Evolutionary conservation across 2,888 invertebrate species (phyloP), one percentile per base, ranked within the genome.

Genomic region (Melanotus villosus): DNA sequence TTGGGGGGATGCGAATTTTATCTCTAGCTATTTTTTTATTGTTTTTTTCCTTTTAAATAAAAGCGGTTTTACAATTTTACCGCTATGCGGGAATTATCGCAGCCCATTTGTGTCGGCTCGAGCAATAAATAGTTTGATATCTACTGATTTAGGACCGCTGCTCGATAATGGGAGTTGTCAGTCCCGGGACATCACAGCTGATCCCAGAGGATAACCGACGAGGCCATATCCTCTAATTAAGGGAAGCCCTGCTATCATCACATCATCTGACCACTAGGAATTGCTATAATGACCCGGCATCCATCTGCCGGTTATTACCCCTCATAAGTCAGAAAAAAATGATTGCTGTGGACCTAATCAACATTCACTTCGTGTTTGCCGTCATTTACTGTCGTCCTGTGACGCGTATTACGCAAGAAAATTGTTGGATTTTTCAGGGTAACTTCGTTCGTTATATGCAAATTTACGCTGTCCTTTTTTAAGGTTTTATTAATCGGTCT

Each of bases 131-230:
- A 64, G 63, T 68, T 68, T 57, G 63, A 64, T 68, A 64, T 58
- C 38, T 50, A 58, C 65, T 54, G 52, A 69, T 69, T 65, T 65
- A 65, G 65, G 38, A 41, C 34, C 34, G 14, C 36, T 60, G 69
- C 41, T 68, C 68, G 60, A 69, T 69, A 69, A 69, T 69, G 43
- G 69, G 50, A 58, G 65, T 60, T 65, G 69, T 69, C 69, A 65
- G 65, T 69, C 59, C 54, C 32, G 43, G 59, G 60, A 59, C 59
- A 65, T 58, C 59, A 34, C 18, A 34, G 32, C 36, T 50, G 63
- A 68, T 68, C 68, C 68, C 58, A 38, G 30, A 65, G 69, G 69
- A 69, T 69, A 69, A 69, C 65, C 18, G 36, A 60, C 64, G 59
- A 69, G 52, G 50, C 65, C 65, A 60, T 60, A 59, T 59, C 60